Evolutionary conservation across 2,888 invertebrate genomes (phyloP).

Genomic region (Ectobius pallidus): DNA sequence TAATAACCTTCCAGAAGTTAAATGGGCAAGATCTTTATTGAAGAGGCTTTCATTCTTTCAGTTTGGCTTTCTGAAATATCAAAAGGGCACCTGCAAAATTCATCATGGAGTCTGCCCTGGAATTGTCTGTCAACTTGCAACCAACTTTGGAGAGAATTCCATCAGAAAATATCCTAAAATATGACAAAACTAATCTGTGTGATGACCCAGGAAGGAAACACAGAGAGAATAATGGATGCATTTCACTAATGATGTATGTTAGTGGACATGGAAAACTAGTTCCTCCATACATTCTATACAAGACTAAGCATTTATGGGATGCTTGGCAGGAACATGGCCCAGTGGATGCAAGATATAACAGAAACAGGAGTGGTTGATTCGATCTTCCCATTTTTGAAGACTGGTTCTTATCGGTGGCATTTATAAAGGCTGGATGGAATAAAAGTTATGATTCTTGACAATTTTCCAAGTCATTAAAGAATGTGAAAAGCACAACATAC

Average conservation of each 20-base stretch:
- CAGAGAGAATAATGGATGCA: background rate
- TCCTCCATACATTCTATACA: background rate
- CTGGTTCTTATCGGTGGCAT: background rate
- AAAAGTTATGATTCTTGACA: no score
- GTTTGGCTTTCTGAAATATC: no score
- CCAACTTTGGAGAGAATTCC: background rate
- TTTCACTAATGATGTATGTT: background rate
- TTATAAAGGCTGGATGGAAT: background rate
- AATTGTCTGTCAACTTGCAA: background rate
- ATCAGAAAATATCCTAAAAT: background rate
- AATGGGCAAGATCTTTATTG: background rate
- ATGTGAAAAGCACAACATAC: background rate
- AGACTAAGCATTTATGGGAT: background rate
- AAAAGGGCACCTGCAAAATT: background rate
- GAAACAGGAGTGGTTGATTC: background rate
- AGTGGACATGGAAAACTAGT: background rate
- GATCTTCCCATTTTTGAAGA: background rate
- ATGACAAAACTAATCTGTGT: background rate
- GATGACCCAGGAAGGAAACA: background rate
- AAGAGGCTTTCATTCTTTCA: no score
- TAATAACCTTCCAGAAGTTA: background rate
- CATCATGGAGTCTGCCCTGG: background rate
- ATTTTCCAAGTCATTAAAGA: no score
- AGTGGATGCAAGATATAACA: background rate
- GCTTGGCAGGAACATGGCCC: background rate